Conservation (phyloP, 2,113 vertebrate genomes). For the Stomatorhinus ivindoensis region DNA sequence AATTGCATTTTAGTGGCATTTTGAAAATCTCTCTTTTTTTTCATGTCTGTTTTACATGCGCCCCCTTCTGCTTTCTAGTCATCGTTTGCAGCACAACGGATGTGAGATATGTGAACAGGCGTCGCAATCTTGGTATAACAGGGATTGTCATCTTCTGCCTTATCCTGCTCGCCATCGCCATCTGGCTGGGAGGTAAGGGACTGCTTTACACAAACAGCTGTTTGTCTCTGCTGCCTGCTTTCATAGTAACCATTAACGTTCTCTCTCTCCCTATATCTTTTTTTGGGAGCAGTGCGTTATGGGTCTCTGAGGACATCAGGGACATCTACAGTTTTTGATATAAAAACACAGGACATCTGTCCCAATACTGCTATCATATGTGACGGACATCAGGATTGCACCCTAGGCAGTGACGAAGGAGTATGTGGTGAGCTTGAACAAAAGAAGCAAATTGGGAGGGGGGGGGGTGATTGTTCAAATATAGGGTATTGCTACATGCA, state of each 20-base stretch:
- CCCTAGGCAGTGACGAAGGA: slow-evolving; percentile 45
- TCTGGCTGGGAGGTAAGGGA: slow-evolving; percentile 58
- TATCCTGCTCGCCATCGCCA: slow-evolving; percentile 40
- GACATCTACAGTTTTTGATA: not conserved
- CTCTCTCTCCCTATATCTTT: not conserved
- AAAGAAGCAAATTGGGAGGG: not conserved
- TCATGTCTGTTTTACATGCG: not conserved
- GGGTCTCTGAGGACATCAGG: slow-evolving; percentile 17
- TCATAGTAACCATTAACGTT: not conserved
- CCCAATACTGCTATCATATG: slow-evolving; percentile 40
- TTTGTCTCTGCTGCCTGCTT: not conserved
- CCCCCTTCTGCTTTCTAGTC: slow-evolving; percentile 31
- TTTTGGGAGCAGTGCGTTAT: slow-evolving; percentile 41
- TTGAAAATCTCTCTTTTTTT: not conserved
- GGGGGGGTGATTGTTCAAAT: not conserved
- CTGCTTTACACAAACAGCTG: not conserved
- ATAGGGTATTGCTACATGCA: not conserved
- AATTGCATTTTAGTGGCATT: not conserved
- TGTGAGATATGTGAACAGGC: slow-evolving; percentile 27
- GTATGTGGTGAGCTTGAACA: slow-evolving; percentile 49
- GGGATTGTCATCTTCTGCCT: slow-evolving; percentile 37
- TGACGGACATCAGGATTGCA: slow-evolving; percentile 44
- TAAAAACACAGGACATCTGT: slow-evolving; percentile 38
- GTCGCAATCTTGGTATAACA: slow-evolving; percentile 31
- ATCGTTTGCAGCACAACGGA: slow-evolving; percentile 20